Percentiles rank a stretch among this genome's conserved stretches.
Evolutionary conservation across 2,113 vertebrate genomes (phyloP).

Genomic region (Engystomops pustulosus): DNA sequence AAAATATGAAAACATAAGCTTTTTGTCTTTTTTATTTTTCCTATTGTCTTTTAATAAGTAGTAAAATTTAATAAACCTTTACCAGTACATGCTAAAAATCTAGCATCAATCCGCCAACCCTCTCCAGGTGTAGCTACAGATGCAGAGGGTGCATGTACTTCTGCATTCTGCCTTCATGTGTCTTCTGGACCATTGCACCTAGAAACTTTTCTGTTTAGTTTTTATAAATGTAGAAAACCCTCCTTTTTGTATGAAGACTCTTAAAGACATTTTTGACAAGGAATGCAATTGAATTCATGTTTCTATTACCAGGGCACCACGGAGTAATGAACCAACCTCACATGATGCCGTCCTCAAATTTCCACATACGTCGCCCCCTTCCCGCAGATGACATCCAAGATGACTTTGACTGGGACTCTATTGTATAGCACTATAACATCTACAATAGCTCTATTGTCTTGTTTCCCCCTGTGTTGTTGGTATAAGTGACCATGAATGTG

Average conservation of each 20-base stretch:
- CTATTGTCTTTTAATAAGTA: too few relatives aligned
- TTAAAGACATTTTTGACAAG: background rate
- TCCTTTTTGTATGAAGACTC: background rate
- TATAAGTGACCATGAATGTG: constrained; percentile 65
- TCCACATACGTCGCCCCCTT: constrained; percentile 83
- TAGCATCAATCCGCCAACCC: too few relatives aligned
- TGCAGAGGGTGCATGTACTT: too few relatives aligned
- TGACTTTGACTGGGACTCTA: constrained; percentile 92
- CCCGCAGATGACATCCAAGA: constrained; percentile 87
- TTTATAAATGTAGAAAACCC: background rate
- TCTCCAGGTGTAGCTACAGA: too few relatives aligned
- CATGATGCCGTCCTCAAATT: constrained; percentile 80
- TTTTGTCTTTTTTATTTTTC: too few relatives aligned
- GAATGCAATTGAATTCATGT: background rate
- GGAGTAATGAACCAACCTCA: constrained; percentile 86
- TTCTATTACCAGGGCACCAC: constrained; percentile 78
- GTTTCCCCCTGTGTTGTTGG: constrained; percentile 62
- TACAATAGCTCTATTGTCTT: constrained; percentile 60
- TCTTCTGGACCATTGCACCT: too few relatives aligned
- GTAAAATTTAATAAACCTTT: too few relatives aligned
- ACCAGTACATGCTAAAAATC: too few relatives aligned
- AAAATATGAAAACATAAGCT: too few relatives aligned
- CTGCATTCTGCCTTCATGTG: too few relatives aligned
- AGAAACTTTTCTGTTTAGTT: background rate
- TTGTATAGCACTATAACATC: constrained; percentile 78